These are phyloP conservation scores for Archocentrus centrarchus DNA, from an alignment of 2,113 vertebrate genomes.

Conservation along the genomic window DNA sequence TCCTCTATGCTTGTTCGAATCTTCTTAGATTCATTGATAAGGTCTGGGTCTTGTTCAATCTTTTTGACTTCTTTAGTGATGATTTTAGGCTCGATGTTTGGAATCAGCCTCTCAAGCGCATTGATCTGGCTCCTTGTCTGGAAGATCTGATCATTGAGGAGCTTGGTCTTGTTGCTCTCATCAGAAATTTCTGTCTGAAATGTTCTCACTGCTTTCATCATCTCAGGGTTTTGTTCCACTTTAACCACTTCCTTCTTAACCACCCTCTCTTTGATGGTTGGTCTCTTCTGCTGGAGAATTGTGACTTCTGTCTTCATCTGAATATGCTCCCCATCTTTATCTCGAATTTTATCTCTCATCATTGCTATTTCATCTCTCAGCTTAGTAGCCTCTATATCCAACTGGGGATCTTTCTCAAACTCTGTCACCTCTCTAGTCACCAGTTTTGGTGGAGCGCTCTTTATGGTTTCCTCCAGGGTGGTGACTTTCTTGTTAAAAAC, in stretches of 20 bases:
- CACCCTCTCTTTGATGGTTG: conserved; percentile 87
- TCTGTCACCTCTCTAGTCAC: conserved; percentile 95
- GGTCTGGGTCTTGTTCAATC: conserved; percentile 89
- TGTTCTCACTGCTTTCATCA: conserved; percentile 83
- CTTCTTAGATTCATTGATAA: conserved; percentile 82
- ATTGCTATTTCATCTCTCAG: conserved; percentile 83
- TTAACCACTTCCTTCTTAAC: conserved; percentile 93
- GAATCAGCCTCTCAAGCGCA: conserved; percentile 88
- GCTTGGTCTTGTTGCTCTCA: conserved; percentile 79
- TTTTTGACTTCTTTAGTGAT: conserved; percentile 93
- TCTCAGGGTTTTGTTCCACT: conserved; percentile 90
- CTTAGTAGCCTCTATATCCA: conserved; percentile 85
- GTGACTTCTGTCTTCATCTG: conserved; percentile 84
- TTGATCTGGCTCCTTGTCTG: conserved; percentile 84
- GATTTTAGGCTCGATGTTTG: conserved; percentile 88
- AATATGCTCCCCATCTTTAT: conserved; percentile 76
- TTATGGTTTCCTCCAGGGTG: conserved; percentile 80
- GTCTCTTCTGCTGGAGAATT: conserved; percentile 86
- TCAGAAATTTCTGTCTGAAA: conserved; percentile 86
- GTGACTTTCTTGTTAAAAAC: conserved; percentile 78
- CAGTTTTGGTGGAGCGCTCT: conserved; percentile 82
- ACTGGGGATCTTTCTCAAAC: conserved; percentile 89
- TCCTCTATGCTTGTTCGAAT: conserved; percentile 82
- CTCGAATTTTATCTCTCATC: conserved; percentile 79
- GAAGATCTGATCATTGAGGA: conserved; percentile 80